Conservation (phyloP, 2,888 invertebrate species). For the Patella caerulea region DNA sequence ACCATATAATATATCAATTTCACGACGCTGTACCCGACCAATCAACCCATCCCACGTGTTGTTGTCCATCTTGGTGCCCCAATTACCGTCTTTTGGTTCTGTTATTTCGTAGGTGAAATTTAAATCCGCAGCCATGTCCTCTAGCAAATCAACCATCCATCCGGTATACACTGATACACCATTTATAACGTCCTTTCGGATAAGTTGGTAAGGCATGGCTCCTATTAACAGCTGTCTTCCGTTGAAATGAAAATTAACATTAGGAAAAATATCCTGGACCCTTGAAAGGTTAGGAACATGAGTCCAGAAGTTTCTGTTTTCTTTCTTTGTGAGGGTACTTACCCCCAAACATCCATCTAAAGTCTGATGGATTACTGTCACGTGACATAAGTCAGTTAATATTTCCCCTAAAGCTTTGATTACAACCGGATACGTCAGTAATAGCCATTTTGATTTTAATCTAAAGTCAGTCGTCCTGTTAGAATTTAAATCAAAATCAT, state of each 20-base stretch:
- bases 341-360: too few species aligned
- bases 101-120: constrained; percentile 17
- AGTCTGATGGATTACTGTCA: not conserved
- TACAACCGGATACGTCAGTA: not conserved
- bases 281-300: too few species aligned
- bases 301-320: too few species aligned
- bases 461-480: constrained; percentile 15
- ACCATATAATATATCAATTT: constrained; percentile 12
- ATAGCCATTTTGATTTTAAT: constrained; percentile 9
- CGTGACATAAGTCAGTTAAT: not conserved
- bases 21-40: not conserved
- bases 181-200: not conserved
- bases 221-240: not conserved
- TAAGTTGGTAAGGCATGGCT: not conserved
- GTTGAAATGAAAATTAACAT: constrained; percentile 17
- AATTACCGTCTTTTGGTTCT: constrained; percentile 15
- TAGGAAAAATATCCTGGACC: constrained; percentile 7
- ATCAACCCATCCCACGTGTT: not conserved
- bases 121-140: not conserved
- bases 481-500: constrained; percentile 12
- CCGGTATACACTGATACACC: constrained; percentile 15
- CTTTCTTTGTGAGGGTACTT: too few species aligned
- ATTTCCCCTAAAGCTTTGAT: not conserved
- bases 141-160: constrained; percentile 10
- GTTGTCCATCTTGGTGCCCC: constrained; percentile 13